These are phyloP conservation scores for Carduelis carduelis DNA, from an alignment of 2,797 vertebrate genomes.

Conservation along the genomic window DNA sequence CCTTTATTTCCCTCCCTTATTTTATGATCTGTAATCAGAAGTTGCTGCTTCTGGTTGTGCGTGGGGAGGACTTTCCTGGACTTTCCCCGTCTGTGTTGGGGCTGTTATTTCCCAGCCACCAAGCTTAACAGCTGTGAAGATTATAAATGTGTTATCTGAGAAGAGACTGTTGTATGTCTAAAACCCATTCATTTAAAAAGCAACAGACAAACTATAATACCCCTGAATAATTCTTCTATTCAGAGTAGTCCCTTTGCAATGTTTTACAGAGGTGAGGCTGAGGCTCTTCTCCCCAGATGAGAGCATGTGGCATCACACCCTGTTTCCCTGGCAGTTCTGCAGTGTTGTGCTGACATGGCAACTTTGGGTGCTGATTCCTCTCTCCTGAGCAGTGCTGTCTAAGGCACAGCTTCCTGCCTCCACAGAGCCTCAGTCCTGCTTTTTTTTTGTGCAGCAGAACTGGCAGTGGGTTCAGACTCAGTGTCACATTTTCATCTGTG, in stretches of 20 bases:
- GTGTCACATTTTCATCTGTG: not conserved
- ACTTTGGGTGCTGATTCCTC: not conserved
- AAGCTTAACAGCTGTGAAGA: not conserved
- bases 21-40: not conserved
- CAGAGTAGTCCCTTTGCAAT: not conserved
- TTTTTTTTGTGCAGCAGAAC: not conserved
- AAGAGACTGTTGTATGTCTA: not conserved
- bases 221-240: not conserved
- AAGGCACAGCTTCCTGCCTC: not conserved
- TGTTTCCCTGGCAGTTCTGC: not conserved
- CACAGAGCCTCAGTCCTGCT: not conserved
- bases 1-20: not conserved
- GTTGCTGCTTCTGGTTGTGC: not conserved
- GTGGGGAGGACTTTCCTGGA: not conserved
- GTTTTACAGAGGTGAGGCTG: not conserved
- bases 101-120: not conserved
- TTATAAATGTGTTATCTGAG: not conserved
- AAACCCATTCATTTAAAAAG: not conserved
- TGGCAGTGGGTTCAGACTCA: not conserved
- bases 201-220: not conserved
- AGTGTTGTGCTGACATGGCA: not conserved
- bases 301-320: no score
- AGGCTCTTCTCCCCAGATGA: not conserved
- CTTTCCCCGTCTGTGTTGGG: not conserved
- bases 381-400: not conserved